Conservation (phyloP, 2,113 vertebrate species). For the Heterotilapia buettikoferi region DNA sequence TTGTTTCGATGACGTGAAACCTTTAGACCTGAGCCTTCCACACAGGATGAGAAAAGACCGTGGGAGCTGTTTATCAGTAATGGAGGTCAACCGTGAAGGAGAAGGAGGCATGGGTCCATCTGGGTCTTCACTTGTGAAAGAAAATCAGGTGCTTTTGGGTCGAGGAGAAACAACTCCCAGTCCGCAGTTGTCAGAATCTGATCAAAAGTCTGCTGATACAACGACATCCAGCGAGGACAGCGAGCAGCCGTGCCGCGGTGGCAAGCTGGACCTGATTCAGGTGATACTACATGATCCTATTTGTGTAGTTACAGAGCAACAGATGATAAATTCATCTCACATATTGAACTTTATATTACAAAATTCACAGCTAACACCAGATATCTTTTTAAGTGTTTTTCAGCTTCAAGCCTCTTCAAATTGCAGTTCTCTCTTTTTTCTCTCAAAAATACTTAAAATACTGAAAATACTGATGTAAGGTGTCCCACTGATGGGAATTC, state of each 20-base stretch:
- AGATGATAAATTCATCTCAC: not conserved
- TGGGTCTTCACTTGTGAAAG: not conserved
- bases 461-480: rapidly evolving
- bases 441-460: not conserved
- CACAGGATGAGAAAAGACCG: slow-evolving; percentile 27
- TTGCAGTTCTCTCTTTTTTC: rapidly evolving
- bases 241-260: not conserved
- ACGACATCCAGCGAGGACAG: slow-evolving; percentile 55
- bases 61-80: rapidly evolving
- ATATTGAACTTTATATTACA: not conserved
- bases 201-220: slow-evolving; percentile 27
- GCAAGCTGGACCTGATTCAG: slow-evolving; percentile 51
- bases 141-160: not conserved
- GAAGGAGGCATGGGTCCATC: not conserved
- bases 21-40: slow-evolving; percentile 68
- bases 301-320: not conserved
- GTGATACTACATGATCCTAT: not conserved
- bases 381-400: not conserved
- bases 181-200: not conserved
- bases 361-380: not conserved
- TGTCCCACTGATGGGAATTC: not conserved
- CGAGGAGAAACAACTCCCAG: not conserved
- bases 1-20: not conserved
- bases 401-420: not conserved
- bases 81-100: not conserved